These are phyloP conservation scores for Drosophila watanabei DNA, from an alignment of 1,140 invertebrate species.

Conservation along the genomic window DNA sequence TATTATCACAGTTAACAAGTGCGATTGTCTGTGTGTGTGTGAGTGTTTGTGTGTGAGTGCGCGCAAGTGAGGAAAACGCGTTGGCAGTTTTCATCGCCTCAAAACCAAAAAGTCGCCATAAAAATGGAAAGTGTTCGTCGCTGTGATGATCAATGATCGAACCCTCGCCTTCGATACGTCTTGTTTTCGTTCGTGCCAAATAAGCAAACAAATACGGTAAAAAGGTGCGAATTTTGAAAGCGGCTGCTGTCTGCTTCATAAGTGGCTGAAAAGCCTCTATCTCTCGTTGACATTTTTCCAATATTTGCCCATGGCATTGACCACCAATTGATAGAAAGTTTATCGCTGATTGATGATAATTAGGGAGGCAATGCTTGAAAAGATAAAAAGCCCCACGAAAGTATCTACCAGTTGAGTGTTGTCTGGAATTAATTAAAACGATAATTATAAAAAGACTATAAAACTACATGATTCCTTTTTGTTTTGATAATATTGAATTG, in stretches of 20 bases:
- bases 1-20: conserved; percentile 57
- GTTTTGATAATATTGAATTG: neutral
- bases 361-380: conserved; percentile 24
- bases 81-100: conserved; percentile 56
- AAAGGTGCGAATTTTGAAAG: conserved; percentile 78
- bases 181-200: conserved; percentile 34
- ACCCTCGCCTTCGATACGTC: conserved; percentile 20
- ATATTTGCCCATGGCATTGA: conserved; percentile 40
- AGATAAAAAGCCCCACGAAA: conserved; percentile 18
- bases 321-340: conserved; percentile 46
- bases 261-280: conserved; percentile 23
- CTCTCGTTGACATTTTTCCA: conserved; percentile 42
- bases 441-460: neutral
- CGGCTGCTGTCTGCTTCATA: conserved; percentile 10
- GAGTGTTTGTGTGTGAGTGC: conserved; percentile 26
- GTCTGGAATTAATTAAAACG: neutral
- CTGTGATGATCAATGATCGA: conserved; percentile 66
- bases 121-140: conserved; percentile 72
- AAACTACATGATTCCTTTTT: neutral
- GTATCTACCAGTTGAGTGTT: neutral
- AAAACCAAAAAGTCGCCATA: conserved; percentile 34
- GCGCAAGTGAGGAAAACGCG: conserved; percentile 72
- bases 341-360: conserved; percentile 52
- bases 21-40: conserved; percentile 13
- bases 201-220: conserved; percentile 37